Evolutionary conservation across 2,113 vertebrate genomes (phyloP).

Genomic region (Pseudolaguvia tuberculata): DNA sequence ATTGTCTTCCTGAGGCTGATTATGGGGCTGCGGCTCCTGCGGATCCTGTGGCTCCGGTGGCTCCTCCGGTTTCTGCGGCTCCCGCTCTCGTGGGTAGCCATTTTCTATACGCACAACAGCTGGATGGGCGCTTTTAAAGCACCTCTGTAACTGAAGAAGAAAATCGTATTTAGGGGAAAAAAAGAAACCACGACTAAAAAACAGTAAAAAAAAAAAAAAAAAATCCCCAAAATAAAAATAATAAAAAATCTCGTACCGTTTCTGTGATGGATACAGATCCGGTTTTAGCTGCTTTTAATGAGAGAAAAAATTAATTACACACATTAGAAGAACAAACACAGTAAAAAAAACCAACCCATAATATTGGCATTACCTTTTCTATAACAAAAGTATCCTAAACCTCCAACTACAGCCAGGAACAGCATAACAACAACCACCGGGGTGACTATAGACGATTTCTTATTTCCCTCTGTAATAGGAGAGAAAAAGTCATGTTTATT

Average conservation of each 20-base stretch:
- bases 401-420: neutral
- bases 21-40: neutral
- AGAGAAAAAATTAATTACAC: neutral
- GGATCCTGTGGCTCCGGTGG: neutral
- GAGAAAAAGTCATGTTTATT: neutral
- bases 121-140: neutral
- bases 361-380: constrained; percentile 12
- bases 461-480: neutral
- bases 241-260: constrained; percentile 4
- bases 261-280: neutral
- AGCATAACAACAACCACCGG: neutral
- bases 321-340: neutral
- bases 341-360: neutral
- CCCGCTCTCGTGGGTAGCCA: neutral
- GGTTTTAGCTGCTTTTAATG: constrained; percentile 4
- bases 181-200: neutral
- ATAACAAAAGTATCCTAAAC: neutral
- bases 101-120: rapidly evolving
- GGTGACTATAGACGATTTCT: neutral
- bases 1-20: constrained; percentile 21
- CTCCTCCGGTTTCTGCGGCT: neutral
- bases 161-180: neutral
- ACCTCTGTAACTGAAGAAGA: neutral
- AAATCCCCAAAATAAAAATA: neutral
- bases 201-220: neutral